Base-by-base conservation (phyloP, 1,140 invertebrate species). In the Hermetia illucens region DNA sequence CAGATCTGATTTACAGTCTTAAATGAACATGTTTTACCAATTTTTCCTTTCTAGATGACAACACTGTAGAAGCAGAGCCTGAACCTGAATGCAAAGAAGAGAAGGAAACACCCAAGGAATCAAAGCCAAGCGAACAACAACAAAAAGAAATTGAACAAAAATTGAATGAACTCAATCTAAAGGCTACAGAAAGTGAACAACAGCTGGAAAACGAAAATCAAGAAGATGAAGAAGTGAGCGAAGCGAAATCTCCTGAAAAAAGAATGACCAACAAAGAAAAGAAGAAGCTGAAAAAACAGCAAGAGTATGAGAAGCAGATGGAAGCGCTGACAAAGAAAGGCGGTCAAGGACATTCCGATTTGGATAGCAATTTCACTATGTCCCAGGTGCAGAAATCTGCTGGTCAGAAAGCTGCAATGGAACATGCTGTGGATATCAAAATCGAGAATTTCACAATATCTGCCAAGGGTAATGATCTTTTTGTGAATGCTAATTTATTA, bases 381-480 rank as follows among this genome's bases (percentile, higher is more conserved):
- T 97, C 94, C 6, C 89, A 94, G 61, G 77, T 79, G n/a, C 80
- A 89, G 51, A 90, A 88, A 64, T 76, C 81, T 39, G 75, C 76
- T 16, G 82, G 83, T 51, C 82, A 91, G 46, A 73, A 82, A 48
- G 76, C 76, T 22, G 79, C 88, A 17, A 50, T 95, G 34, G 93
- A 98, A 55, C 87, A 93, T 62, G 90, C 92, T 3, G 82, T 95
- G 15, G 94, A 98, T 63, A 98, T 98, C 19, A 98, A 98, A 71
- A 82, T 95, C 17, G 95, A 98, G 55, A 95, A 94, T 62, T 99
- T 99, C 56, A 94, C 88, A 38, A 98, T 99, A 44, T 79, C 89
- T 17, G 95, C 95, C 0, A 88, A 91, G 61, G 96, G 96, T 24
- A 95, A 98, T 52, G 90, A 98, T 60, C 65, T 99, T 15, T 98